A percentile compares a stretch with the other conserved stretches of the same genome.
These are phyloP conservation scores for Dendrolimus houi DNA, from an alignment of 2,888 invertebrate genomes.

Conservation along the genomic window DNA sequence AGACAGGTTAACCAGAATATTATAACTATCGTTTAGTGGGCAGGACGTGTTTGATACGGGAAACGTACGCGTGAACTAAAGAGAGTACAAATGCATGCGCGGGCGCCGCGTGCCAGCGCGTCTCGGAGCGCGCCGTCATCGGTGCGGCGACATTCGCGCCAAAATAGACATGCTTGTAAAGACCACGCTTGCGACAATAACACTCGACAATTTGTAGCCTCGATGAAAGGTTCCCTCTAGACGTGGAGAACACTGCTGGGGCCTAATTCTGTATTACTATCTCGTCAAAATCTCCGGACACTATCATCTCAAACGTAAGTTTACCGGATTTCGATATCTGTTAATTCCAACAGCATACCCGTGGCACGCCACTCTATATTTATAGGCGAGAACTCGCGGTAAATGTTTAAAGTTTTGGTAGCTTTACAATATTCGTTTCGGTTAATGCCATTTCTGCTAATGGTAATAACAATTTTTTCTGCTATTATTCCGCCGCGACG, in stretches of 20 bases:
- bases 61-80: conserved; percentile 57
- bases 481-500: no score
- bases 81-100: conserved; percentile 36
- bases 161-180: conserved; percentile 58
- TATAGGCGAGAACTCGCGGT: no score
- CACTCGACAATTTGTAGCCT: conserved; percentile 24
- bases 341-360: no score
- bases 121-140: conserved; percentile 29
- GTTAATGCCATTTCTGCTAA: no score
- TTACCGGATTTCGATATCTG: conserved; percentile 13
- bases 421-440: no score
- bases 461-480: no score
- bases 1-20: not conserved
- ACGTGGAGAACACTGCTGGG: conserved; percentile 9
- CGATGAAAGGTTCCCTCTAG: conserved; percentile 13
- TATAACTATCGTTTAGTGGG: conserved; percentile 15
- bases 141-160: conserved; percentile 44
- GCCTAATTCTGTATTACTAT: no score
- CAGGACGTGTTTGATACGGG: conserved; percentile 43
- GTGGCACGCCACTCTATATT: no score
- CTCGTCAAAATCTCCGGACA: no score
- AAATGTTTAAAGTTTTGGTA: no score
- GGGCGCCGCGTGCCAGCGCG: conserved; percentile 39
- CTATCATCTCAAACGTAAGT: conserved; percentile 2
- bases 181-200: conserved; percentile 25